Evolutionary conservation across 2,888 invertebrate species (phyloP).

Genomic region (Microchrysa polita): DNA sequence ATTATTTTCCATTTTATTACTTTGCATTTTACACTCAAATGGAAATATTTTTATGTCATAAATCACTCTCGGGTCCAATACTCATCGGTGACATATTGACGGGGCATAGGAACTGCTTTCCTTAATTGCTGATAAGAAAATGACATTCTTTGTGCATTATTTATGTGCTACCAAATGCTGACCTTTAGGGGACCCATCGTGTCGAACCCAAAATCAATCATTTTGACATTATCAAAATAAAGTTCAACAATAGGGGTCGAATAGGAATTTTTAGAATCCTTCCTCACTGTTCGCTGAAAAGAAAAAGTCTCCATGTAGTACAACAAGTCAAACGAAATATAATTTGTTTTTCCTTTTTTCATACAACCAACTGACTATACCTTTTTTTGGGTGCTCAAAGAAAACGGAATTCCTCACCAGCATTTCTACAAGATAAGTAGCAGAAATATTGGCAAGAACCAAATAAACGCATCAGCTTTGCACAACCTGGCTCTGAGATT

Average conservation of each 20-base stretch:
- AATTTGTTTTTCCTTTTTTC: not conserved
- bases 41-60: slow-evolving; percentile 11
- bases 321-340: not conserved
- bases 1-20: too few relatives aligned
- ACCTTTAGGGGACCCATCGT: slow-evolving; percentile 26
- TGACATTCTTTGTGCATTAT: slow-evolving; percentile 29
- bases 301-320: not conserved
- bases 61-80: slow-evolving; percentile 33
- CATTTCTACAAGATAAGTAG: not conserved
- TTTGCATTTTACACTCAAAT: not conserved
- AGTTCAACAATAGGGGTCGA: slow-evolving; percentile 26
- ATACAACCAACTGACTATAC: not conserved
- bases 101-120: slow-evolving; percentile 34
- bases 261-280: not conserved
- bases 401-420: not conserved
- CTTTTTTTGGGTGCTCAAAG: not conserved
- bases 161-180: slow-evolving; percentile 1
- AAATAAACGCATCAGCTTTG: slow-evolving; percentile 30
- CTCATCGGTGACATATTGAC: slow-evolving; percentile 40
- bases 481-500: slow-evolving; percentile 30
- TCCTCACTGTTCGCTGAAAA: not conserved
- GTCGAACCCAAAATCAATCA: slow-evolving; percentile 41
- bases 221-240: slow-evolving; percentile 43
- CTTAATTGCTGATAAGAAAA: slow-evolving; percentile 37
- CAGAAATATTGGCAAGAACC: not conserved